Percentiles rank a stretch among this genome's conserved stretches.
phyloP scores from a whole-genome alignment of 2,797 vertebrate genomes.

The Naso thynnoides region DNA sequence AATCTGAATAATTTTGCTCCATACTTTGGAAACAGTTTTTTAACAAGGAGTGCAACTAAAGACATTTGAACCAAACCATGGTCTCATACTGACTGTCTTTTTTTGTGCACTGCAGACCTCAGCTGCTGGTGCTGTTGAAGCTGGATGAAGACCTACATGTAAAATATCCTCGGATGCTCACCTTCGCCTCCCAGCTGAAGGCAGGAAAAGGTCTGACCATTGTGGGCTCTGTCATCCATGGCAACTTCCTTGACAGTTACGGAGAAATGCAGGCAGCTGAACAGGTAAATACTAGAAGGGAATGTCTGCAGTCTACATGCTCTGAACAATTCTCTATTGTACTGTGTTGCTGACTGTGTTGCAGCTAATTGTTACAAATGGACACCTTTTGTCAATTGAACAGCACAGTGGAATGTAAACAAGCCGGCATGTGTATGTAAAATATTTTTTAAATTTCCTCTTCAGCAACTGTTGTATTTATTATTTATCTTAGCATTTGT shows the following conservation, averaged over 20 bases:
- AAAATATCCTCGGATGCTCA: slow-evolving; percentile 95
- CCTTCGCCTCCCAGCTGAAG: slow-evolving; percentile 97
- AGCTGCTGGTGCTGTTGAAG: slow-evolving; percentile 95
- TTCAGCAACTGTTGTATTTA: not conserved
- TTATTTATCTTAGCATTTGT: slow-evolving; percentile 7
- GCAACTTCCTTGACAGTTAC: slow-evolving; percentile 95
- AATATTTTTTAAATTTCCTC: slow-evolving; percentile 23
- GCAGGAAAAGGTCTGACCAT: slow-evolving; percentile 98
- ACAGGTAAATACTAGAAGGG: slow-evolving; percentile 84
- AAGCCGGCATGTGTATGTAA: slow-evolving; percentile 5
- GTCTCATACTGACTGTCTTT: not conserved
- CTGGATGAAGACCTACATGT: slow-evolving; percentile 97
- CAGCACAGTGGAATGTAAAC: slow-evolving; percentile 19
- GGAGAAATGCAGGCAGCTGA: slow-evolving; percentile 97
- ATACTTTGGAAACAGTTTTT: not conserved
- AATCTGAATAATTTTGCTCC: not conserved
- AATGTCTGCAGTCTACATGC: not conserved
- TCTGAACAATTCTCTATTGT: slow-evolving; percentile 12
- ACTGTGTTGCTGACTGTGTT: slow-evolving; percentile 19
- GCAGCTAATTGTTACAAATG: slow-evolving; percentile 40
- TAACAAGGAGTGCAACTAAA: not conserved
- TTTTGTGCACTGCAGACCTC: slow-evolving; percentile 85
- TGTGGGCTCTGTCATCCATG: slow-evolving; percentile 94
- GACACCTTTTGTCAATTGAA: slow-evolving; percentile 34
- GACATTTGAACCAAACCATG: not conserved